Evolutionary conservation across 2,797 vertebrate genomes (phyloP).

Genomic region (Pseudochirops cupreus): DNA sequence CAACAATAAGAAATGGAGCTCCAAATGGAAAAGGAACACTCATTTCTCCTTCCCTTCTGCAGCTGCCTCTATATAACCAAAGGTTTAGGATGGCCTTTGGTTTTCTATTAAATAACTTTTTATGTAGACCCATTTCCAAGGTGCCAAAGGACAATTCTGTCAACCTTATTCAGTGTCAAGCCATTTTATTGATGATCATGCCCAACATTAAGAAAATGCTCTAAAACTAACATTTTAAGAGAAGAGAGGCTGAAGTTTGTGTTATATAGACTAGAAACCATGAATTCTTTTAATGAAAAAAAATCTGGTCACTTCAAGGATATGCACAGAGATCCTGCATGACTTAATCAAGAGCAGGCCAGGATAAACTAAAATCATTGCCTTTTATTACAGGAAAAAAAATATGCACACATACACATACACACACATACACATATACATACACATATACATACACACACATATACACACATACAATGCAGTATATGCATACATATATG

Average conservation of each 20-base stretch:
- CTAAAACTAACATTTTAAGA: neutral
- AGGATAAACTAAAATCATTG: too few relatives aligned
- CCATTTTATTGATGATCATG: neutral
- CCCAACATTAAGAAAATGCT: neutral
- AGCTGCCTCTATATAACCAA: neutral
- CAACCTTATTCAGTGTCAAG: neutral
- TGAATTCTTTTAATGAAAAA: neutral
- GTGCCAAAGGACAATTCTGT: neutral
- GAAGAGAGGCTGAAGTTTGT: neutral
- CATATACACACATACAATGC: too few relatives aligned
- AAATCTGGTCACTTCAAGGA: neutral
- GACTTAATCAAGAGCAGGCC: too few relatives aligned
- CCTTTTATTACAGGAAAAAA: too few relatives aligned
- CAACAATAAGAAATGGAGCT: slow-evolving; percentile 7
- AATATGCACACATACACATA: too few relatives aligned
- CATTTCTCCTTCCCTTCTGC: neutral
- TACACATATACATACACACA: too few relatives aligned
- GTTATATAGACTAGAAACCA: neutral
- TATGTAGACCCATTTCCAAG: neutral
- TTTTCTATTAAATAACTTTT: neutral
- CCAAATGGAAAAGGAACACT: slow-evolving; percentile 3
- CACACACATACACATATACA: too few relatives aligned
- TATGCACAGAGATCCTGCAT: too few relatives aligned
- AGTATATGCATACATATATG: too few relatives aligned
- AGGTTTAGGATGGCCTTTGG: neutral